A percentile compares a stretch with the other conserved stretches of the same genome.
These are phyloP conservation scores for Macaria notata DNA, from an alignment of 2,888 invertebrate species.

Conservation along the genomic window DNA sequence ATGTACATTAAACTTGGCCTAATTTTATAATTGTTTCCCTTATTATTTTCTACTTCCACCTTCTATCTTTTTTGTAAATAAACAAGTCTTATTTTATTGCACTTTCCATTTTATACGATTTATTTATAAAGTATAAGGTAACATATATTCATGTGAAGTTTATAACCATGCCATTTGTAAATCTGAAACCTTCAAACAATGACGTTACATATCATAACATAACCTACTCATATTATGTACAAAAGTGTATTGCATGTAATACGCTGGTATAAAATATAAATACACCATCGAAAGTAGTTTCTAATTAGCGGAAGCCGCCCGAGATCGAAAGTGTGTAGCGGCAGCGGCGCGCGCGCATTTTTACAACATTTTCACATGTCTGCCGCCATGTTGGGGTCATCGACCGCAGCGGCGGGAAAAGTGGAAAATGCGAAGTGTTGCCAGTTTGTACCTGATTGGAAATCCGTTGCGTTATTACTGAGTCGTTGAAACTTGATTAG, in stretches of 20 bases:
- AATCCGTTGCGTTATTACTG: conserved; percentile 17
- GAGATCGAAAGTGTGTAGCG: conserved; percentile 54
- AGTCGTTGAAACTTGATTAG: conserved; percentile 1
- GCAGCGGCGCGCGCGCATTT: conserved; percentile 42
- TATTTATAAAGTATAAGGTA: not conserved
- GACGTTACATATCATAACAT: not conserved
- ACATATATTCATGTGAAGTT: no score
- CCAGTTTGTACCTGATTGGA: conserved; percentile 26
- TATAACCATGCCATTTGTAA: no score
- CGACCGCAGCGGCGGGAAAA: conserved; percentile 40
- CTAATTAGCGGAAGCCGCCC: conserved; percentile 45
- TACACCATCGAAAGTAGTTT: conserved; percentile 39
- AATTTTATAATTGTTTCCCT: conserved; percentile 34
- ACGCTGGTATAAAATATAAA: conserved; percentile 11
- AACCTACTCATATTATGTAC: no score
- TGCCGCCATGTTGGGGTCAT: conserved; percentile 36
- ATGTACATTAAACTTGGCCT: conserved; percentile 28
- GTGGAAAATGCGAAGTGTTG: conserved; percentile 33
- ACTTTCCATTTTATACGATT: conserved; percentile 11
- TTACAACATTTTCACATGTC: conserved; percentile 60
- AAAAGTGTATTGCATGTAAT: no score
- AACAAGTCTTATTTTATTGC: not conserved
- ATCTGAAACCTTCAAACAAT: no score
- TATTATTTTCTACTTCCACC: conserved; percentile 19
- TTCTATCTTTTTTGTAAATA: conserved; percentile 4